phyloP scores from a whole-genome alignment of 64 coral and sea anemone species.

The Platygyra sinensis region DNA sequence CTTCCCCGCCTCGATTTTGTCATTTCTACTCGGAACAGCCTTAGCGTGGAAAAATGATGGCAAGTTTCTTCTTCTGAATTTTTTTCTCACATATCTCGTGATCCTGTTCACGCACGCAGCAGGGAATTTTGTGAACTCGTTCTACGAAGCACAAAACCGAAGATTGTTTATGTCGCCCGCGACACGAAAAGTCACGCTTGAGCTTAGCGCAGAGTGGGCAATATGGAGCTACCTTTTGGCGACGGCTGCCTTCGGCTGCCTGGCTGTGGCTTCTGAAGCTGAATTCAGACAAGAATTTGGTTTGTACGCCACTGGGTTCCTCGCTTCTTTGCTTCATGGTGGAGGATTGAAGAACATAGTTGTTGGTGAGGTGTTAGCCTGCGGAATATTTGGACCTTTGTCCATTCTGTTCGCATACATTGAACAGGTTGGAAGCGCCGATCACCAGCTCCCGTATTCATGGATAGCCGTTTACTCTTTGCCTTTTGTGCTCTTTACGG shows the following conservation, averaged over 20 bases:
- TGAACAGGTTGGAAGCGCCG: conserved; percentile 48
- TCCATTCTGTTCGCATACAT: conserved; percentile 51
- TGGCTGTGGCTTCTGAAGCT: conserved; percentile 39
- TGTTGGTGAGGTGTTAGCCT: conserved; percentile 37
- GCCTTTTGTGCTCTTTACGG: conserved; percentile 43
- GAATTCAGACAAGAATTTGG: conserved; percentile 48
- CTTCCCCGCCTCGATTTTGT: conserved; percentile 55
- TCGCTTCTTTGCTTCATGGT: conserved; percentile 50
- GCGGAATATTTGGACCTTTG: conserved; percentile 56
- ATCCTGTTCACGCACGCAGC: conserved; percentile 60
- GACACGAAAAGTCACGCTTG: conserved; percentile 21
- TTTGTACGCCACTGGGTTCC: conserved; percentile 33
- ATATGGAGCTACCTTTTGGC: conserved; percentile 44
- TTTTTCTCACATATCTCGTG: conserved; percentile 23
- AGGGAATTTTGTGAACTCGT: conserved; percentile 69
- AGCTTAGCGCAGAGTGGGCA: conserved; percentile 40
- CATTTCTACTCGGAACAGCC: conserved; percentile 45
- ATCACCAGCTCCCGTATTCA: background rate
- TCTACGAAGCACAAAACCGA: conserved; percentile 48
- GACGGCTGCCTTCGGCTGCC: background rate
- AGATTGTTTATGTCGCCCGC: background rate
- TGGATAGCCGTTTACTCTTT: conserved; percentile 36
- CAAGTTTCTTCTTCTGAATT: conserved; percentile 21
- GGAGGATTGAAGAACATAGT: conserved; percentile 53
- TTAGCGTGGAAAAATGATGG: conserved; percentile 48